phyloP scores from a whole-genome alignment of 2,113 vertebrate species.

The Limnothrissa miodon region DNA sequence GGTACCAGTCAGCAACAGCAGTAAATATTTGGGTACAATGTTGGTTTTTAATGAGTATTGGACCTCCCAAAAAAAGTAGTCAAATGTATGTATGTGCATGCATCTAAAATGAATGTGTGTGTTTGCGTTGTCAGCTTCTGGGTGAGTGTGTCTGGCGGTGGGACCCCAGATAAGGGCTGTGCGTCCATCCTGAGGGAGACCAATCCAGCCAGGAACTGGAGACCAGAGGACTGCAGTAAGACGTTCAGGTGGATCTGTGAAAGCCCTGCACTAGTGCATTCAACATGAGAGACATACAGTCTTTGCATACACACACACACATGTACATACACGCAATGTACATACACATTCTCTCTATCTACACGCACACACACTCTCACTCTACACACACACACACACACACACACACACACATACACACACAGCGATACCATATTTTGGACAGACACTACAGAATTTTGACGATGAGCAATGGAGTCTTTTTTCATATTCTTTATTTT shows the following conservation, averaged over 20 bases:
- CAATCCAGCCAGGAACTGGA: slow-evolving; percentile 5
- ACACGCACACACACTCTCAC: slow-evolving; percentile 21
- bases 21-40: too few species aligned
- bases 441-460: too few species aligned
- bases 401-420: slow-evolving; percentile 12
- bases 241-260: slow-evolving; percentile 28
- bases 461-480: too few species aligned
- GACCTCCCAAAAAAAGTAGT: too few species aligned
- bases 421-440: too few species aligned
- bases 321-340: slow-evolving; percentile 23
- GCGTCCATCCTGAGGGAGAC: not conserved
- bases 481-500: too few species aligned
- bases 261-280: not conserved
- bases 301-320: not conserved
- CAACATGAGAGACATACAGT: slow-evolving; percentile 7
- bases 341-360: too few species aligned
- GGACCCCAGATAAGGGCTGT: not conserved
- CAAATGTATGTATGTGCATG: not conserved
- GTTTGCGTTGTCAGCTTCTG: not conserved
- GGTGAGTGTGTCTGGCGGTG: not conserved
- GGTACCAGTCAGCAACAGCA: too few species aligned
- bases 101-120: not conserved
- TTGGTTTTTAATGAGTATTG: too few species aligned
- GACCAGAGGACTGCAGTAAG: not conserved
- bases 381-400: not conserved